phyloP scores from a whole-genome alignment of 2,797 vertebrate genomes.

The Anas flavirostris region DNA sequence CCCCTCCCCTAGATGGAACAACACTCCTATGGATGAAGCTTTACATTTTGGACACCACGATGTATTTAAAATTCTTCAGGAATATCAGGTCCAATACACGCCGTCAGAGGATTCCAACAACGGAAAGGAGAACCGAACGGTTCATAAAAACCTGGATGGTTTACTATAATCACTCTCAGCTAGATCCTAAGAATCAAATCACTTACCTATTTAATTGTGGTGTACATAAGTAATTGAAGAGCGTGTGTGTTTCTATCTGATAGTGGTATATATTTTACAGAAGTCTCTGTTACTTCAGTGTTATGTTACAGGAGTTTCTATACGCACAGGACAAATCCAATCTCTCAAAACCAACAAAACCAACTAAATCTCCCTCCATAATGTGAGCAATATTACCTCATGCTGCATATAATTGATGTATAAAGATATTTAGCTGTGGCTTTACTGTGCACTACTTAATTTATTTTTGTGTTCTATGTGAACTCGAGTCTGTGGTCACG shows the following conservation, averaged over 20 bases:
- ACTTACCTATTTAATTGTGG: slow-evolving; percentile 77
- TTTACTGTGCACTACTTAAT: slow-evolving; percentile 74
- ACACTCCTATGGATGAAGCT: slow-evolving; percentile 98
- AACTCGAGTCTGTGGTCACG: slow-evolving; percentile 62
- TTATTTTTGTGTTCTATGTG: slow-evolving; percentile 72
- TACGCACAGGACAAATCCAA: slow-evolving; percentile 79
- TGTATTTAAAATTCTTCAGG: slow-evolving; percentile 94
- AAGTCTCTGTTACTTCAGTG: slow-evolving; percentile 80
- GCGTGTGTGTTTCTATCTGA: slow-evolving; percentile 80
- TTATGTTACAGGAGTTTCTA: slow-evolving; percentile 80
- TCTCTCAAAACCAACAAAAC: slow-evolving; percentile 73
- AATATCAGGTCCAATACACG: slow-evolving; percentile 92
- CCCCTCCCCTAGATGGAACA: slow-evolving; percentile 89
- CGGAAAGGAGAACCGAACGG: slow-evolving; percentile 84
- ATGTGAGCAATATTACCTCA: slow-evolving; percentile 85
- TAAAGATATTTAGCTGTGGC: slow-evolving; percentile 71
- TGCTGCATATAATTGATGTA: slow-evolving; percentile 78
- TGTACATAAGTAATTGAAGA: slow-evolving; percentile 75
- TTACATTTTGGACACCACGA: slow-evolving; percentile 98
- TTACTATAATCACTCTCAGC: slow-evolving; percentile 83
- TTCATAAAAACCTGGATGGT: slow-evolving; percentile 95
- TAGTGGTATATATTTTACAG: slow-evolving; percentile 80
- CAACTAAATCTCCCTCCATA: slow-evolving; percentile 77
- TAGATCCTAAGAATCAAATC: slow-evolving; percentile 65
- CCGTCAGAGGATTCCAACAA: slow-evolving; percentile 80